These are phyloP conservation scores for Fistularia tabacaria DNA, from an alignment of 2,797 vertebrate species.

Conservation along the genomic window DNA sequence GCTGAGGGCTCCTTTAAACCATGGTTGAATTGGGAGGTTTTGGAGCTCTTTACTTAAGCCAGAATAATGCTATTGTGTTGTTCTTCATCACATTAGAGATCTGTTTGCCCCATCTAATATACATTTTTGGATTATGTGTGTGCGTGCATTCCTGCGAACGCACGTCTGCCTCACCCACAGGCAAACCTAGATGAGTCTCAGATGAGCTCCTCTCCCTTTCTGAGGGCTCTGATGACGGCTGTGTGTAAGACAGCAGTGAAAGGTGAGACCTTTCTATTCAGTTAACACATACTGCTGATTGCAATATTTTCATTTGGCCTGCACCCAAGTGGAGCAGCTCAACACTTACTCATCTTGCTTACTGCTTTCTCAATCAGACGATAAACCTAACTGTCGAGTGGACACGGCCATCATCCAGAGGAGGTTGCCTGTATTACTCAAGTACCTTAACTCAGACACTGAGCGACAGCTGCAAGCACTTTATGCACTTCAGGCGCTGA, in stretches of 20 bases:
- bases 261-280: constrained; percentile 74
- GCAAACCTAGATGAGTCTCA: constrained; percentile 93
- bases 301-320: constrained; percentile 16
- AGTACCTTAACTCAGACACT: constrained; percentile 98
- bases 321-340: constrained; percentile 1
- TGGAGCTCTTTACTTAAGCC: too few relatives aligned
- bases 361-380: constrained; percentile 71
- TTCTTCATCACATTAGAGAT: too few relatives aligned
- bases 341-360: constrained; percentile 20
- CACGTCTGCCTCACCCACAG: constrained; percentile 60
- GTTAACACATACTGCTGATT: constrained; percentile 8
- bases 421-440: constrained; percentile 94
- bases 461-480: constrained; percentile 99
- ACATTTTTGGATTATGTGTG: too few relatives aligned
- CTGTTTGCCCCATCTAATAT: too few relatives aligned
- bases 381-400: constrained; percentile 88
- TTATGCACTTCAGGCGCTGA: constrained; percentile 98
- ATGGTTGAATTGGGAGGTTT: too few relatives aligned
- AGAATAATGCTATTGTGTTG: too few relatives aligned
- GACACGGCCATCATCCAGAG: constrained; percentile 93
- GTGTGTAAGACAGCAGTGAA: constrained; percentile 97
- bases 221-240: constrained; percentile 97
- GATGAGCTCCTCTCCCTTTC: constrained; percentile 94
- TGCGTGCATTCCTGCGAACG: too few relatives aligned
- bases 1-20: too few relatives aligned